Conservation (phyloP, 2,797 vertebrate genomes). For the Pseudomugil gertrudae region DNA sequence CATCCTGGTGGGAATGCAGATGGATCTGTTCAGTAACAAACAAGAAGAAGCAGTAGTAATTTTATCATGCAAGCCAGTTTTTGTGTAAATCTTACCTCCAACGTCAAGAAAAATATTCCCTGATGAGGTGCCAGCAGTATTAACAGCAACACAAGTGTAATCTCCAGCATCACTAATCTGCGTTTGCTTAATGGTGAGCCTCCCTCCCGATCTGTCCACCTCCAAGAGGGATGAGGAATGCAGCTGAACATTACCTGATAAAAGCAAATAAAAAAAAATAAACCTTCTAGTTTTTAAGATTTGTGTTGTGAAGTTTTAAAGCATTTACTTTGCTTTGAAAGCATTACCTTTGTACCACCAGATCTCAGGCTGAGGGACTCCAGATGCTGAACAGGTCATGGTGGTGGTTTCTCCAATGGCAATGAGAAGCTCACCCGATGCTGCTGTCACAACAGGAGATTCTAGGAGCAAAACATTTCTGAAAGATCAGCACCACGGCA, state of each 20-base stretch:
- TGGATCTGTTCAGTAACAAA: neutral
- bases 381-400: conserved; percentile 90
- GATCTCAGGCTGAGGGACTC: conserved; percentile 88
- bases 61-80: neutral
- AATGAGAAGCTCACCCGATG: conserved; percentile 87
- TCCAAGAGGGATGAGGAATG: conserved; percentile 82
- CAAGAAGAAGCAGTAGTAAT: neutral
- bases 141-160: conserved; percentile 91
- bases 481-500: neutral
- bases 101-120: conserved; percentile 91
- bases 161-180: conserved; percentile 89
- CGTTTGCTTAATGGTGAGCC: conserved; percentile 88
- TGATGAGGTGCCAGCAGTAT: conserved; percentile 87
- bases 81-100: conserved; percentile 85
- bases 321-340: neutral
- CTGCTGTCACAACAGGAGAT: conserved; percentile 85
- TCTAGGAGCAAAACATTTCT: conserved; percentile 74
- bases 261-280: neutral
- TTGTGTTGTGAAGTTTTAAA: neutral
- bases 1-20: neutral
- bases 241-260: conserved; percentile 83
- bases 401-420: conserved; percentile 88
- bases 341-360: conserved; percentile 95
- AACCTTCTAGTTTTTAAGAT: neutral
- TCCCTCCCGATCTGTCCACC: conserved; percentile 84